Conservation (phyloP, 2,113 vertebrate species). For the Acinonyx jubatus region DNA sequence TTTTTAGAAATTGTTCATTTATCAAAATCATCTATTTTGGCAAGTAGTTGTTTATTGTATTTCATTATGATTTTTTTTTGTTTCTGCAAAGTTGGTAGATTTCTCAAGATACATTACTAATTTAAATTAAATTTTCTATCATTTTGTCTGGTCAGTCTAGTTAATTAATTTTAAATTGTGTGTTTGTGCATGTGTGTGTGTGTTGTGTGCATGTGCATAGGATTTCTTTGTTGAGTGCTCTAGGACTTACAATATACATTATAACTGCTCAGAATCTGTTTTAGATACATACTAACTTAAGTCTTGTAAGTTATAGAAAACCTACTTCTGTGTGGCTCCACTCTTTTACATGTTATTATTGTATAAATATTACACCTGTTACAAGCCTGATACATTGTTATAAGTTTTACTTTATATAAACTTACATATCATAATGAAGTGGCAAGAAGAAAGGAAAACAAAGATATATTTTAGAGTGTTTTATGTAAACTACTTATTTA, state of each 20-base stretch:
- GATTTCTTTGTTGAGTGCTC: neutral
- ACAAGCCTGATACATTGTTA: neutral
- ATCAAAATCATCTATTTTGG: neutral
- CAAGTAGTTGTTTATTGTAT: neutral
- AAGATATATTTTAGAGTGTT: neutral
- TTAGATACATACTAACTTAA: neutral
- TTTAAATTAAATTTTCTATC: neutral
- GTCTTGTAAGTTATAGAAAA: neutral
- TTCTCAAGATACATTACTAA: neutral
- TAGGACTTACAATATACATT: neutral
- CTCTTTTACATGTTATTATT: neutral
- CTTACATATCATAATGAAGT: neutral
- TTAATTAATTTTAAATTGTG: neutral
- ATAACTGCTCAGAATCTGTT: neutral
- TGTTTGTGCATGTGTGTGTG: neutral
- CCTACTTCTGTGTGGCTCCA: neutral
- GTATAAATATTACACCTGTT: neutral
- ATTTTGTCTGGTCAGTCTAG: neutral
- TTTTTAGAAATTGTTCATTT: neutral
- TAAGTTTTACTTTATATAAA: neutral
- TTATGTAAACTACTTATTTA: neutral
- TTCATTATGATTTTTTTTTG: neutral
- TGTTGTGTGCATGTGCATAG: neutral
- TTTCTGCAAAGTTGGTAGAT: neutral
- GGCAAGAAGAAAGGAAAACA: neutral